These are phyloP conservation scores for Diabrotica balteata DNA, from an alignment of 2,888 invertebrate genomes.

Conservation along the genomic window DNA sequence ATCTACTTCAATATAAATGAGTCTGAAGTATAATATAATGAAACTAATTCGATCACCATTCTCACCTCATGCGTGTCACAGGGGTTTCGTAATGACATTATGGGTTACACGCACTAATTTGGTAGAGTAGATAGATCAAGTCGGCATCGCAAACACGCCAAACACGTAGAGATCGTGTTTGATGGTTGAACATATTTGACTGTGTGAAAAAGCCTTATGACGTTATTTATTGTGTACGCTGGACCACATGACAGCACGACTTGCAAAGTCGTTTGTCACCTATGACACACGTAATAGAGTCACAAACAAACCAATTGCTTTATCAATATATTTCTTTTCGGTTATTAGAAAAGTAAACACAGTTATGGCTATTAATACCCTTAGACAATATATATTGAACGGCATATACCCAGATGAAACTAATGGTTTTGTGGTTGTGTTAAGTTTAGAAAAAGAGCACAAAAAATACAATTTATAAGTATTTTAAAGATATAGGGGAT, in stretches of 20 bases:
- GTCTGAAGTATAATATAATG: no score
- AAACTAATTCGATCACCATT: neutral
- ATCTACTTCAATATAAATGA: no score
- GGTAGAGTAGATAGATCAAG: constrained; percentile 34
- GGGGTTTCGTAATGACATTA: constrained; percentile 20
- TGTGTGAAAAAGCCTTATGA: constrained; percentile 36
- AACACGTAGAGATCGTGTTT: constrained; percentile 27
- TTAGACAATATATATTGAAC: no score
- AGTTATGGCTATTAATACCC: no score
- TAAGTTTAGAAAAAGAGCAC: no score
- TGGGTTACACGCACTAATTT: constrained; percentile 38
- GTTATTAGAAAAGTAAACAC: no score
- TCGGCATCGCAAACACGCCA: constrained; percentile 26
- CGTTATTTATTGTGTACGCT: constrained; percentile 47
- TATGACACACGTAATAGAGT: constrained; percentile 22
- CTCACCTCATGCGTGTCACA: constrained; percentile 20
- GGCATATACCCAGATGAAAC: no score
- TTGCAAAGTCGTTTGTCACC: constrained; percentile 43
- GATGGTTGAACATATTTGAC: constrained; percentile 2
- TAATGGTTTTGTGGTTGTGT: no score
- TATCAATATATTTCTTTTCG: no score
- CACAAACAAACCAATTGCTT: no score
- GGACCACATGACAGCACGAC: constrained; percentile 43
- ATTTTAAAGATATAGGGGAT: no score
- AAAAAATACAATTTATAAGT: no score